Evolutionary conservation across 2,797 vertebrate genomes (phyloP), one percentile per base, ranked within the genome.

Genomic region (Holocentrus rufus): DNA sequence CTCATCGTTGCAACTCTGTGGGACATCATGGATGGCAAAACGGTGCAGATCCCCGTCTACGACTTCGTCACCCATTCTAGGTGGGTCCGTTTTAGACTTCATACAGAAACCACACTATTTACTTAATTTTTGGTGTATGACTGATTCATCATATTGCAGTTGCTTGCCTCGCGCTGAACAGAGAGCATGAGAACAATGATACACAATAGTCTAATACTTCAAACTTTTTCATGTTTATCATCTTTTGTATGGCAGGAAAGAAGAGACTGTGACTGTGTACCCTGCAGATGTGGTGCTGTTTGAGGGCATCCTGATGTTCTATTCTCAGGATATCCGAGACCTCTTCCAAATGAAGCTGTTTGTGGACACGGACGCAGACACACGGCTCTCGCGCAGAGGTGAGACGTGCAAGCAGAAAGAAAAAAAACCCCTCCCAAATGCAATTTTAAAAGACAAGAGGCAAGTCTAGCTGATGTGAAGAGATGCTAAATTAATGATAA

Each of bases 271-370:
- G 65, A 95, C 93, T 0, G 92, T 98, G 31, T 98, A 96, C 87
- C 96, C 96, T 0, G 96, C 96, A 0, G 97, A 98, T 0, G 97
- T 98, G 88, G 96, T 98, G 84, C 94, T 98, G 67, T 98, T 97
- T 0, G 96, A 98, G 69, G 97, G 96, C 27, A 97, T 98, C 81
- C 90, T 98, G 76, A 96, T 95, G 88, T 98, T 98, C 89, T 97
- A 98, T 77, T 94, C 93, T 14, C 96, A 97, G 91, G 93, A 98
- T 87, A 94, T 97, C 59, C 89, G 96, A 80, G 96, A 98, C 84
- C 92, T 98, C 20, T 98, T 98, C 90, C 96, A 96, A 75, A 97
- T 98, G 97, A 98, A 97, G 83, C 94, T 98, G 27, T 98, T 98
- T 0, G 97, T 98, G 85, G 96, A 98, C 84, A 98, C 96, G 0